Percentiles rank a stretch among this genome's conserved stretches.
phyloP scores from a whole-genome alignment of 1,140 invertebrate genomes.

The Bombus turneri region DNA sequence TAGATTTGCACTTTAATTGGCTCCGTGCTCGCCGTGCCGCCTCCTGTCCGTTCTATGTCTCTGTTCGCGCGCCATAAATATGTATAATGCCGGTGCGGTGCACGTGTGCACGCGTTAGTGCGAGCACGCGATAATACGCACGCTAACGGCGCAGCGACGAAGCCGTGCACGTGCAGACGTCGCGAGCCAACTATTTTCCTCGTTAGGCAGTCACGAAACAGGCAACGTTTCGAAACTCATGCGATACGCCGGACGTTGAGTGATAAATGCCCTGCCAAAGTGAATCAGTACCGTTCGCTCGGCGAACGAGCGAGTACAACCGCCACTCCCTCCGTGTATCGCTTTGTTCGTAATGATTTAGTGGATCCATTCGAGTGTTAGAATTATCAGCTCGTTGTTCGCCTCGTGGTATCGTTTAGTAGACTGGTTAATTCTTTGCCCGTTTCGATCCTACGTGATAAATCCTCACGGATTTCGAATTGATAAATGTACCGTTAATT shows the following conservation, averaged over 20 bases:
- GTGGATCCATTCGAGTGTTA: conserved; percentile 22
- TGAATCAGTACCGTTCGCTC: conserved; percentile 14
- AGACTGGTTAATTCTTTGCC: not conserved
- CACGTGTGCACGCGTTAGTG: conserved; percentile 4
- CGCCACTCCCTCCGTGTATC: not conserved
- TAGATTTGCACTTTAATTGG: conserved; percentile 82
- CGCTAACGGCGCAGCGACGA: not conserved
- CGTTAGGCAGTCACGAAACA: conserved; percentile 52
- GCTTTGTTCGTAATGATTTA: conserved; percentile 45
- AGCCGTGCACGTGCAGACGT: not conserved
- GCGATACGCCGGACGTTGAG: conserved; percentile 47
- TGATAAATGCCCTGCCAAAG: conserved; percentile 53
- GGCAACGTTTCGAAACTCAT: conserved; percentile 47
- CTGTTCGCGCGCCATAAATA: conserved; percentile 61
- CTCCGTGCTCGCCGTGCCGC: conserved; percentile 55
- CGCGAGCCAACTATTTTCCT: conserved; percentile 38
- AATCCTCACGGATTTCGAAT: not conserved
- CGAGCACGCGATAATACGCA: conserved; percentile 9
- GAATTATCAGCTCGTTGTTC: conserved; percentile 24
- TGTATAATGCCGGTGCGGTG: conserved; percentile 56
- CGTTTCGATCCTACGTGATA: not conserved
- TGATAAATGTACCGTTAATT: not conserved
- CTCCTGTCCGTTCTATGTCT: conserved; percentile 16
- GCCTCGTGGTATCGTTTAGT: not conserved
- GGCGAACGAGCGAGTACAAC: not conserved